Conservation (phyloP, 2,888 invertebrate genomes). For the Conomelus anceps region DNA sequence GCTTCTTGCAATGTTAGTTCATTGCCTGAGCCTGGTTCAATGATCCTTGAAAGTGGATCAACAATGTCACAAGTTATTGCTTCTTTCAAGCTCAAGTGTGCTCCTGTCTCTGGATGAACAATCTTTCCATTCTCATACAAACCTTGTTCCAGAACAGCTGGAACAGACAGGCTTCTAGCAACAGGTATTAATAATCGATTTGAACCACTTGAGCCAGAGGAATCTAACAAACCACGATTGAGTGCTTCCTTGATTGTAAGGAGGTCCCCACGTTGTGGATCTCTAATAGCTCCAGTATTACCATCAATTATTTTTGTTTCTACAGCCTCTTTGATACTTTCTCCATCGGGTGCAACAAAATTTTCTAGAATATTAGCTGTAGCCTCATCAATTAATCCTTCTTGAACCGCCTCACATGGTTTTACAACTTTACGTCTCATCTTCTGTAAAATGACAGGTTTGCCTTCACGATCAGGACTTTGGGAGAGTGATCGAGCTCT, state of each 20-base stretch:
- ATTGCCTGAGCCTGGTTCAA: slow-evolving; percentile 54
- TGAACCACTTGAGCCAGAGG: slow-evolving; percentile 61
- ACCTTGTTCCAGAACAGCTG: slow-evolving; percentile 80
- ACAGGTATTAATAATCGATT: slow-evolving; percentile 61
- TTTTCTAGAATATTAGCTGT: slow-evolving; percentile 64
- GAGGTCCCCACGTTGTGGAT: slow-evolving; percentile 73
- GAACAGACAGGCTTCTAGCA: slow-evolving; percentile 71
- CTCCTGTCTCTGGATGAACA: slow-evolving; percentile 82
- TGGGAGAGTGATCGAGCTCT: slow-evolving; percentile 51
- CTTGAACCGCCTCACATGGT: slow-evolving; percentile 68
- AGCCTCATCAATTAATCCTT: slow-evolving; percentile 68
- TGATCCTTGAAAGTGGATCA: slow-evolving; percentile 68
- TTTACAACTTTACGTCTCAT: slow-evolving; percentile 67
- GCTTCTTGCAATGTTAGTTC: slow-evolving; percentile 70
- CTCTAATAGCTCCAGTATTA: slow-evolving; percentile 67
- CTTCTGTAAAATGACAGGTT: slow-evolving; percentile 66
- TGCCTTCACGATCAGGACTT: slow-evolving; percentile 56
- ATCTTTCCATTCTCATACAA: slow-evolving; percentile 66
- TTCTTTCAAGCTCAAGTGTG: slow-evolving; percentile 67
- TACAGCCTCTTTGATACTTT: slow-evolving; percentile 70
- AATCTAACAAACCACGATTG: slow-evolving; percentile 71
- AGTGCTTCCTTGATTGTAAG: slow-evolving; percentile 79
- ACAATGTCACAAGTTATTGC: slow-evolving; percentile 84
- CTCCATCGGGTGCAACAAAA: slow-evolving; percentile 53
- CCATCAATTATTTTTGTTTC: slow-evolving; percentile 63